phyloP scores from a whole-genome alignment of 2,888 invertebrate genomes.

The Lepidochrysops patricia region DNA sequence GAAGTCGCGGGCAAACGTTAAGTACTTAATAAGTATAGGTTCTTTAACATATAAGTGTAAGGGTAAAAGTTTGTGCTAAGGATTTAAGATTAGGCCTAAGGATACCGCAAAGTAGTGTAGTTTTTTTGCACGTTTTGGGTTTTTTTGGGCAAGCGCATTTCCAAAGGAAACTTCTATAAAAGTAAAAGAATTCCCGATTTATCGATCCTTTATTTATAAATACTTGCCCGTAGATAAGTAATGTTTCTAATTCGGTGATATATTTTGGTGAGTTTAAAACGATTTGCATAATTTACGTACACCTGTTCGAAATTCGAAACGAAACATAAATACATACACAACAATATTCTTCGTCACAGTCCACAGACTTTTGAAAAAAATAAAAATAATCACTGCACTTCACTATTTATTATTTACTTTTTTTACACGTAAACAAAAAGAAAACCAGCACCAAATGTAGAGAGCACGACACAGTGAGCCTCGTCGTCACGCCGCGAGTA shows the following conservation, averaged over 20 bases:
- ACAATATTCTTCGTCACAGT: not conserved
- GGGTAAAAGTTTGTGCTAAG: too few species aligned
- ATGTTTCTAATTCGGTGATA: too few species aligned
- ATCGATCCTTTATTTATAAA: too few species aligned
- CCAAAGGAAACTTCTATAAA: too few species aligned
- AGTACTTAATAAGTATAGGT: too few species aligned
- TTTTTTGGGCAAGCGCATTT: too few species aligned
- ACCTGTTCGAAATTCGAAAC: not conserved
- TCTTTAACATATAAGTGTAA: too few species aligned
- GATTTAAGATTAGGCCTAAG: too few species aligned
- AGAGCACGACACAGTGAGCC: constrained; percentile 11
- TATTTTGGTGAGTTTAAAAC: not conserved
- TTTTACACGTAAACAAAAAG: constrained; percentile 18
- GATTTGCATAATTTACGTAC: not conserved
- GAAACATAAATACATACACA: not conserved
- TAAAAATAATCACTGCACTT: constrained; percentile 15
- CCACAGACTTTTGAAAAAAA: not conserved
- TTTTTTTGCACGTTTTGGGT: too few species aligned
- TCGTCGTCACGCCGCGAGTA: constrained; percentile 45
- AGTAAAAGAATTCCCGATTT: not conserved
- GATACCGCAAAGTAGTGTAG: too few species aligned
- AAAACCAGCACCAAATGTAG: constrained; percentile 18
- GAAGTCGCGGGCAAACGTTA: too few species aligned
- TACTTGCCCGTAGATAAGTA: too few species aligned
- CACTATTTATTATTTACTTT: constrained; percentile 14